Evolutionary conservation across 30 jellyfish, hydroid and myxozoan species (phyloP), one percentile per base, ranked within the genome.

Genomic region (Mastigias papua): DNA sequence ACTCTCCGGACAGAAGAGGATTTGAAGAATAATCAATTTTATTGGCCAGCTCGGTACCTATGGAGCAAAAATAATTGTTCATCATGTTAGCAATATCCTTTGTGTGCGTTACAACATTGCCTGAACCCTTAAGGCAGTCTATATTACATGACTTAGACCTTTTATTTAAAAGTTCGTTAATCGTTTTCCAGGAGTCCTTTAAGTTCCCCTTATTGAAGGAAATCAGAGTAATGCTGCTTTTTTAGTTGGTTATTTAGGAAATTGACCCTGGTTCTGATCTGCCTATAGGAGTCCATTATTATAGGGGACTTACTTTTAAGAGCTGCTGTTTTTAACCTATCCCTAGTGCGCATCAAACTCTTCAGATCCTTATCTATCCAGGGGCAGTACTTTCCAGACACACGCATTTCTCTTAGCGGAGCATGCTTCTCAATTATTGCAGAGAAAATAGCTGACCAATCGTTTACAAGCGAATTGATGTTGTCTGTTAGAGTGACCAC

Each of bases 321-420:
- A 34, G 86, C 75, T 9, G 73, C 25, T 69, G 69, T 69, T 83
- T 72, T 30, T n/a, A 83, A 85, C 87, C 29, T 83, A 29, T 83
- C 92, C 49, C 86, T 49, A 17, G 92, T 67, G 30, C 54, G 87
- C 86, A 72, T 83, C 25, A 83, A 27, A 7, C 69, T 27, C 58
- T 37, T 83, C 17, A 83, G 86, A 71, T 68, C 54, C 46, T 51
- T 42, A 42, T 83, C 78, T 3, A 85, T 48, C 91, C 91, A 81
- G 76, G 91, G 75, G 84, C 91, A 81, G 35, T 65, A 63, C 46
- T 67, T 81, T 30, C 30, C 83, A 27, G 91, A 81, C 21, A 81
- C 91, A 26, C 91, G 84, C 91, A 81, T 63, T 27, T 66, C 74
- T 15, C 22, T 21, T 26, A 63, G 21, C 20, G 84, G 84, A n/a